Conservation (phyloP, 1,140 invertebrate genomes). For the Platyscapa corneri region DNA sequence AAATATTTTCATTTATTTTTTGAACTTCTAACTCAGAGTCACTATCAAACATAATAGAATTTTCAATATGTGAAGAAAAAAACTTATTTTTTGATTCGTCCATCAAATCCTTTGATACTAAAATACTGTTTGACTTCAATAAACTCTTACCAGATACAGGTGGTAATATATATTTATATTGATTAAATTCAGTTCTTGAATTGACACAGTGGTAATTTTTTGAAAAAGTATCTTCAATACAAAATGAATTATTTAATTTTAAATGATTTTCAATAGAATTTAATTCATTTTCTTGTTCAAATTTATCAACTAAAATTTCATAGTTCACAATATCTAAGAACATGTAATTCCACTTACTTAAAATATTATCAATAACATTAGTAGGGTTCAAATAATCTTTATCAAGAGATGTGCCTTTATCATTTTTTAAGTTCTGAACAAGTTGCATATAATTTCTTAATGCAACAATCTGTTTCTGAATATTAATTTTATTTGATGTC, state of each 20-base stretch:
- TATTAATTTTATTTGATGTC: slow-evolving; percentile 61
- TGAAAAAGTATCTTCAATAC: background rate
- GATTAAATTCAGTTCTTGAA: slow-evolving; percentile 4
- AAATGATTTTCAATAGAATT: slow-evolving; percentile 6
- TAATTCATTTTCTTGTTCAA: slow-evolving; percentile 38
- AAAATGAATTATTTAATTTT: slow-evolving; percentile 23
- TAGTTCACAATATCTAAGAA: slow-evolving; percentile 56
- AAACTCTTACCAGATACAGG: slow-evolving; percentile 1
- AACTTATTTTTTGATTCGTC: background rate
- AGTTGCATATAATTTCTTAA: slow-evolving; percentile 66
- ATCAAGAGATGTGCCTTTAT: slow-evolving; percentile 47
- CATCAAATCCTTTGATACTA: slow-evolving; percentile 4
- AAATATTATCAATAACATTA: slow-evolving; percentile 62
- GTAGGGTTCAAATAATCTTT: slow-evolving; percentile 59
- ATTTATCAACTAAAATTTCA: slow-evolving; percentile 44
- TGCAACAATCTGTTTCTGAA: slow-evolving; percentile 66
- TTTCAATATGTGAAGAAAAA: background rate
- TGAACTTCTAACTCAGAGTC: background rate
- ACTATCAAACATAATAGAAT: background rate
- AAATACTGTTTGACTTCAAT: slow-evolving; percentile 8
- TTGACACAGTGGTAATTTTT: background rate
- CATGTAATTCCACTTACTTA: slow-evolving; percentile 63
- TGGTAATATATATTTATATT: slow-evolving; percentile 41
- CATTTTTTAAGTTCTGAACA: slow-evolving; percentile 63
- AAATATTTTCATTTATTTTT: slow-evolving; percentile 29